Conservation (phyloP, 37 sponge, comb jelly and placozoan genomes). For the Crambe crambe region DNA sequence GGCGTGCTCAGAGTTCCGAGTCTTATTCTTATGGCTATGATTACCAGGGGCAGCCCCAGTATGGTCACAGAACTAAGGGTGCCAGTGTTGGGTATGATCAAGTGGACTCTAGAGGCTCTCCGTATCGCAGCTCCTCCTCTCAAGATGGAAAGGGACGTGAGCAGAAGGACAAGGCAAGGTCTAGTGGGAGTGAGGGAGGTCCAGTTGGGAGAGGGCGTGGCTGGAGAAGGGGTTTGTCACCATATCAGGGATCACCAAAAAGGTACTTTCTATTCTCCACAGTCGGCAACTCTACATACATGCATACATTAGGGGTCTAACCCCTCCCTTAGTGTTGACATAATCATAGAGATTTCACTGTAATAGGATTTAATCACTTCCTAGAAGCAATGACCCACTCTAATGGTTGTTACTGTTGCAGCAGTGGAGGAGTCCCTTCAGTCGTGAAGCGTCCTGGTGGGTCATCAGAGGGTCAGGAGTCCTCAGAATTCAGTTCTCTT, state of each 20-base stretch:
- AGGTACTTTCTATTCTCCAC: no score
- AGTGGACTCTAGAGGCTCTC: neutral
- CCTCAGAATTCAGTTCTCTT: constrained; percentile 27
- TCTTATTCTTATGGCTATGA: neutral
- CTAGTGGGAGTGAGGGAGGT: neutral
- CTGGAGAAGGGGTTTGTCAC: no score
- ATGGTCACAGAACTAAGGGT: neutral
- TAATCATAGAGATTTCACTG: no score
- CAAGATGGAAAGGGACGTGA: neutral
- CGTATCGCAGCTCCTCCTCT: no score
- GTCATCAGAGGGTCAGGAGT: neutral
- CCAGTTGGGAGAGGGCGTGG: neutral
- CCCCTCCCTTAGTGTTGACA: no score
- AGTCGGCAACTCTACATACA: no score
- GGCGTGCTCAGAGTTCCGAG: neutral
- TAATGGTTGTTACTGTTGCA: no score
- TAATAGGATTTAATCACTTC: no score
- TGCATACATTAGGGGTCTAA: no score
- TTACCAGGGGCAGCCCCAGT: neutral
- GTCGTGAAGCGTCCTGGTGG: neutral
- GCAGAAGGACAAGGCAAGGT: neutral
- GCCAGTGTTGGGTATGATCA: neutral
- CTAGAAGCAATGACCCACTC: no score
- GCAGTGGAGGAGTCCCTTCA: no score
- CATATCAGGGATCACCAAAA: no score